Evolutionary conservation across 2,888 invertebrate genomes (phyloP), one percentile per base, ranked within the genome.

Genomic region (Lasioglossum figueresi): DNA sequence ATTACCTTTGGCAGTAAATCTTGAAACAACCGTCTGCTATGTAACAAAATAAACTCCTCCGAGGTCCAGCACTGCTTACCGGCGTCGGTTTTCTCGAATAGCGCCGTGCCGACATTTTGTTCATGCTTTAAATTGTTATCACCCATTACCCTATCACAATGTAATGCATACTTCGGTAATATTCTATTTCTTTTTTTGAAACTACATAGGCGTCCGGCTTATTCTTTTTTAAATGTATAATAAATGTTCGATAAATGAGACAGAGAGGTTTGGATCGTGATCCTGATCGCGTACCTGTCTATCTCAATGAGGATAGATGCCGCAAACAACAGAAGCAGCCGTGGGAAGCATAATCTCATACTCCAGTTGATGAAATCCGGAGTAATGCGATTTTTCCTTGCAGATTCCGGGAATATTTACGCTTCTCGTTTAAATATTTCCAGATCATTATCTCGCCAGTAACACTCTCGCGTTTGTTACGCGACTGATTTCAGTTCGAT

Each of bases 11-110:
- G 94, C 63, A 94, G 85, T 74, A 94, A 90, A 71, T 94, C 92
- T 84, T 94, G 94, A 86, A 94, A 94, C 87, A 92, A 91, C 79
- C 90, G 87, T 74, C 94, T 91, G 82, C 93, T 94, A 71, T 88
- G 93, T 19, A 94, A 88, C 78, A 93, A 84, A 16, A 91, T 88
- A 40, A 92, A 91, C 71, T 94, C 93, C 66, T 94, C 94, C 66
- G 79, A 90, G 40, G 92, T 92, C 94, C 94, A 94, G 80, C 94
- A 94, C 80, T 90, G 92, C 71, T 92, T 92, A 31, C 78, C 89
- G 48, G 86, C 85, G 80, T 92, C 89, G 81, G 88, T 90, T 88
- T 84, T 91, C 68, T 94, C 93, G 78, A 94, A 94, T 34, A 94
- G 85, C 4, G 94, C 93, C n/a, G 93, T 93, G n/a, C 94, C 94